Conservation (phyloP, 2,797 vertebrate species). For the Pseudochirops cupreus region DNA sequence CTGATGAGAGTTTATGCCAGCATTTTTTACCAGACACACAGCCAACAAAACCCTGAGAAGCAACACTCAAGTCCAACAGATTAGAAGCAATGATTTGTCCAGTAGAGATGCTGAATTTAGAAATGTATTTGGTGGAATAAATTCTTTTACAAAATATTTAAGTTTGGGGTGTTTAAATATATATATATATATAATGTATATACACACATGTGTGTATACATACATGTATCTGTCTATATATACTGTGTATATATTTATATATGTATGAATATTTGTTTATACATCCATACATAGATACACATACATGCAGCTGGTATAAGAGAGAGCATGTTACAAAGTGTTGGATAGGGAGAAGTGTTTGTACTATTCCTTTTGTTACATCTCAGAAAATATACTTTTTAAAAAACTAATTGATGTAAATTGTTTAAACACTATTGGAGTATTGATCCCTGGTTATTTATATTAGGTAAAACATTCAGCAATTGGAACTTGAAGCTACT, state of each 20-base stretch:
- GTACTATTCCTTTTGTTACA: background rate
- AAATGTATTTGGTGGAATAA: background rate
- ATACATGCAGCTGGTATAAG: background rate
- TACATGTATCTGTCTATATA: too few relatives aligned
- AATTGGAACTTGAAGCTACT: background rate
- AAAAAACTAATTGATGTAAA: background rate
- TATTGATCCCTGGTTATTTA: background rate
- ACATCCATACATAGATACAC: too few relatives aligned
- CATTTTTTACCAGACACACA: too few relatives aligned
- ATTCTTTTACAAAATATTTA: background rate
- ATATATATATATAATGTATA: too few relatives aligned
- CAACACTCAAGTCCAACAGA: background rate
- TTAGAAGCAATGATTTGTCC: background rate
- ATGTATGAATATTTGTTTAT: too few relatives aligned
- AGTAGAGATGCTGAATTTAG: background rate
- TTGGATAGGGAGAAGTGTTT: background rate
- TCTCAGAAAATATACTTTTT: background rate
- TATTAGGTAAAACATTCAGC: background rate
- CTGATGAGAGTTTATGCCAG: background rate
- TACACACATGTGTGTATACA: too few relatives aligned
- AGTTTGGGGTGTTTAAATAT: background rate
- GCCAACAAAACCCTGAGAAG: background rate
- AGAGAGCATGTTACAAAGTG: background rate
- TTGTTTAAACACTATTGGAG: background rate
- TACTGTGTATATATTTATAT: too few relatives aligned